phyloP scores from a whole-genome alignment of 2,113 vertebrate genomes.

The Pelecanoides urinatrix region DNA sequence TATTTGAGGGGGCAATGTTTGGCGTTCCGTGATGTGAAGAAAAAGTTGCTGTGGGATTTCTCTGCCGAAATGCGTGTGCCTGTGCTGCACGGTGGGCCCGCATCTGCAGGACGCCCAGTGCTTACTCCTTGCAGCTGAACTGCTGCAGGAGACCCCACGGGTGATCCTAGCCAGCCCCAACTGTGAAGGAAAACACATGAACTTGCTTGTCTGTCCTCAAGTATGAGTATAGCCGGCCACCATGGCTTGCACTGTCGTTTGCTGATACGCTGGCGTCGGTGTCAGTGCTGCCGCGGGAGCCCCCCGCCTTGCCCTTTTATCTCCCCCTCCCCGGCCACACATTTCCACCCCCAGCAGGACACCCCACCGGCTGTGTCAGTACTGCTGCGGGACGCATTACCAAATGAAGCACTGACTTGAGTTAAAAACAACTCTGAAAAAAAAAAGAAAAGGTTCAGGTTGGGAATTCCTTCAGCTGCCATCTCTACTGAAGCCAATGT shows the following conservation, averaged over 20 bases:
- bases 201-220: neutral
- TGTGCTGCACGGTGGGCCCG: rapidly evolving
- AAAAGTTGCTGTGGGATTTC: neutral
- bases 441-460: neutral
- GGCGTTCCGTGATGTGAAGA: neutral
- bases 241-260: neutral
- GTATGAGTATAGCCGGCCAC: neutral
- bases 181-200: neutral
- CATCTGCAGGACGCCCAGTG: no score
- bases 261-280: neutral
- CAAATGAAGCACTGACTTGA: neutral
- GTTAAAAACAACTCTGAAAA: neutral
- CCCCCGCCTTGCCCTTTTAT: neutral
- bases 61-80: neutral
- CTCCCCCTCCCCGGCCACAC: rapidly evolving
- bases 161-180: neutral
- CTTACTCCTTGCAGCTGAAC: neutral
- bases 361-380: neutral
- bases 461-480: neutral
- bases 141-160: rapidly evolving
- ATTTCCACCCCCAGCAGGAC: neutral
- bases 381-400: no score
- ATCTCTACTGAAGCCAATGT: neutral
- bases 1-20: neutral
- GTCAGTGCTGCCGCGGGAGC: neutral